Percentiles rank a stretch among this genome's conserved stretches.
phyloP scores from a whole-genome alignment of 2,888 invertebrate species.

The Drosophila phalerata region DNA sequence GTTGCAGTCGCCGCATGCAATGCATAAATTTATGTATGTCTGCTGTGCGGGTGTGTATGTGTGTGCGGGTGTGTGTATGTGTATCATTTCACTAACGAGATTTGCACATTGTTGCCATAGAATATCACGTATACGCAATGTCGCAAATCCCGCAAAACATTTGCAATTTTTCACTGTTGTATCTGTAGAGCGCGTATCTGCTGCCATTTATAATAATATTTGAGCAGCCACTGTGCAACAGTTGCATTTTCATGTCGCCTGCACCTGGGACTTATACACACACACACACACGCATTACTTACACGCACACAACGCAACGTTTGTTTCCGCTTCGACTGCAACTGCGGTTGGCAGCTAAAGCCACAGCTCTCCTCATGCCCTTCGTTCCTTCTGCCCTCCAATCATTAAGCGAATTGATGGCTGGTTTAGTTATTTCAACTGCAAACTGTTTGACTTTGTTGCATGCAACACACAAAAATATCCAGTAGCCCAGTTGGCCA shows the following conservation, averaged over 20 bases:
- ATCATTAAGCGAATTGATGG: constrained; percentile 65
- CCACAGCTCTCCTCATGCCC: constrained; percentile 9
- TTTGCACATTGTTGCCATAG: constrained; percentile 53
- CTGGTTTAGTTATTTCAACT: constrained; percentile 60
- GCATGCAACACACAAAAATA: constrained; percentile 24
- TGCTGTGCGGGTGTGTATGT: constrained; percentile 18
- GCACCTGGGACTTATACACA: constrained; percentile 40
- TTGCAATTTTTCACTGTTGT: constrained; percentile 67
- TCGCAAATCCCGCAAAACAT: constrained; percentile 47
- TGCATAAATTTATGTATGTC: constrained; percentile 53
- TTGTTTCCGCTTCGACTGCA: constrained; percentile 43
- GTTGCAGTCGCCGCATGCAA: constrained; percentile 47
- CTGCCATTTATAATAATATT: constrained; percentile 70
- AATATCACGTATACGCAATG: constrained; percentile 21
- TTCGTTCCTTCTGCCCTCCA: constrained; percentile 9
- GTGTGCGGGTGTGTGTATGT: constrained; percentile 15
- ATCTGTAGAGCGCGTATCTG: constrained; percentile 41
- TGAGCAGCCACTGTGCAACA: constrained; percentile 52
- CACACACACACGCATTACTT: neutral
- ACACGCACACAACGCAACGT: constrained; percentile 6
- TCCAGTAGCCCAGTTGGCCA: neutral
- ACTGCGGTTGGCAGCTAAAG: constrained; percentile 42
- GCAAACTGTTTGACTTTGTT: constrained; percentile 55
- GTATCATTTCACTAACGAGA: constrained; percentile 65
- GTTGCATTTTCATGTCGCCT: constrained; percentile 47